These are phyloP conservation scores for Marisa cornuarietis DNA, from an alignment of 1,140 invertebrate genomes.

Conservation along the genomic window DNA sequence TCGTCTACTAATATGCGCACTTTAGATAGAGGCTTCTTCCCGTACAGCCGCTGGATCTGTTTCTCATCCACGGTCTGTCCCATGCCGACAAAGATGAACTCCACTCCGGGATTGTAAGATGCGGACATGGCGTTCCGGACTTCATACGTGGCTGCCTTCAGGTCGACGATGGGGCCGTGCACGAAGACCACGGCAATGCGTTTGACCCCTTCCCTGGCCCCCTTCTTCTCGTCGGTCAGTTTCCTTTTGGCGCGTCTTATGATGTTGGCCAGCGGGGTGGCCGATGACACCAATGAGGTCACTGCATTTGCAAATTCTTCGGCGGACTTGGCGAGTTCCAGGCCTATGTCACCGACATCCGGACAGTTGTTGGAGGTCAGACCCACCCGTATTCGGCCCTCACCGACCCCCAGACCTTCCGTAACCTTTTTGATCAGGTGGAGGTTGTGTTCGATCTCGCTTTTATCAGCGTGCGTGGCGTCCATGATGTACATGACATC, in stretches of 20 bases:
- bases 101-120: not conserved
- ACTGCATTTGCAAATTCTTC: constrained; percentile 5
- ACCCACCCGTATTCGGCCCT: constrained; percentile 17
- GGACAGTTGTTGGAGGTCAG: constrained; percentile 16
- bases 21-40: not conserved
- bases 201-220: constrained; percentile 2
- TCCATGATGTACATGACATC: constrained; percentile 30
- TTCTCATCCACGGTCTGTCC: not conserved
- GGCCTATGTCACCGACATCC: constrained; percentile 1
- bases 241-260: not conserved
- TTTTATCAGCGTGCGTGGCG: constrained; percentile 8
- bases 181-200: constrained; percentile 10
- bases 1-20: constrained; percentile 3
- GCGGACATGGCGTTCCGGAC: not conserved
- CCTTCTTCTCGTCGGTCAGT: not conserved
- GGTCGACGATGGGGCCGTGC: constrained; percentile 20
- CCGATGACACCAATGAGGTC: not conserved
- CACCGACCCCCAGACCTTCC: constrained; percentile 9
- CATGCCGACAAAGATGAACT: constrained; percentile 18
- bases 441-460: constrained; percentile 1
- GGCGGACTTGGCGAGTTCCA: not conserved
- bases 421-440: constrained; percentile 14
- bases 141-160: not conserved
- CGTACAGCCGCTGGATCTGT: not conserved
- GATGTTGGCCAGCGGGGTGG: not conserved